Evolutionary conservation across 1,140 invertebrate species (phyloP).

Genomic region (Drosophila neocordata): DNA sequence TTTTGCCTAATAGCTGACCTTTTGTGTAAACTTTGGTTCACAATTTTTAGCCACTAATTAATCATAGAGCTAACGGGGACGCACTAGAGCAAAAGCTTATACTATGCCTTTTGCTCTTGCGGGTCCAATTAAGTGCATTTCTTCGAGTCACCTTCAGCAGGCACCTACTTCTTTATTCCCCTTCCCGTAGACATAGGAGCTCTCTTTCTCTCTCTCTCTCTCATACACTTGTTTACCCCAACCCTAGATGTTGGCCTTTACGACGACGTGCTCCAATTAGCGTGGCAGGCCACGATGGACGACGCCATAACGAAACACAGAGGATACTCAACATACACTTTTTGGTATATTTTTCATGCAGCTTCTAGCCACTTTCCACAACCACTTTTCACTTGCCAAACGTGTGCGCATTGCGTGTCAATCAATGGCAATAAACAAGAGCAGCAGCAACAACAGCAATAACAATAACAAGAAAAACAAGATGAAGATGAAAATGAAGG

Average conservation of each 20-base stretch:
- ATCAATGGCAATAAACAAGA: slow-evolving; percentile 55
- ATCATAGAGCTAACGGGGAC: slow-evolving; percentile 18
- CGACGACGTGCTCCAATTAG: slow-evolving; percentile 73
- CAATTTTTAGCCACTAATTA: slow-evolving; percentile 8
- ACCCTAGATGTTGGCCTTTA: slow-evolving; percentile 13
- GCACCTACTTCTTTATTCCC: background rate
- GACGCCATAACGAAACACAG: slow-evolving; percentile 36
- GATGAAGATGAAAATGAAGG: background rate
- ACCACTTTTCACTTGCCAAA: slow-evolving; percentile 43
- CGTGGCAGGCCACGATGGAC: slow-evolving; percentile 45
- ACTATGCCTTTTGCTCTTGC: slow-evolving; percentile 12
- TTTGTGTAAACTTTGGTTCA: background rate
- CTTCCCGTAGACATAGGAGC: too few species aligned
- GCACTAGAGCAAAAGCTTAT: background rate
- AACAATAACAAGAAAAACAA: background rate
- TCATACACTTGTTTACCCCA: too few species aligned
- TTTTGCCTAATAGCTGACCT: background rate
- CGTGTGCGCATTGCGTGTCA: slow-evolving; percentile 67
- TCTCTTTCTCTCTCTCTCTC: background rate
- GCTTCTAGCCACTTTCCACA: slow-evolving; percentile 29
- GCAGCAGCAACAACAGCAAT: background rate
- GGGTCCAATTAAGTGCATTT: slow-evolving; percentile 75
- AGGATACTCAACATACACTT: slow-evolving; percentile 7
- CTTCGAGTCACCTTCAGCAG: slow-evolving; percentile 43
- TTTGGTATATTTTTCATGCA: slow-evolving; percentile 24